Conservation (phyloP, 2,797 vertebrate species). For the Hapalemur alaotrensis region DNA sequence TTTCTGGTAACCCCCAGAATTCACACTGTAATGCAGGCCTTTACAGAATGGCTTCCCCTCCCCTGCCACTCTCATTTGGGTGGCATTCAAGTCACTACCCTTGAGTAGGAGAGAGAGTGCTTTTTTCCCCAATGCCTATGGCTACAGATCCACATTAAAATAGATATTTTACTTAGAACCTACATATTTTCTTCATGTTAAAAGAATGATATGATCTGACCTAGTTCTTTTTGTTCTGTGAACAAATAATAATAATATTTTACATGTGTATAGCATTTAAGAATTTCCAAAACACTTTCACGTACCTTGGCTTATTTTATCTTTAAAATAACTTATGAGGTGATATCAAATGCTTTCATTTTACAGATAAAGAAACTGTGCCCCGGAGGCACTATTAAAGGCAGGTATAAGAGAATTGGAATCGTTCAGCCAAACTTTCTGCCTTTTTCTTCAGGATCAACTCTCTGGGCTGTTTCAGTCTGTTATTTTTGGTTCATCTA, state of each 20-base stretch:
- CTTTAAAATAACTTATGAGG: conserved; percentile 12
- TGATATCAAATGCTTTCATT: conserved; percentile 6
- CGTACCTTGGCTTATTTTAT: not conserved
- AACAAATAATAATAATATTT: not conserved
- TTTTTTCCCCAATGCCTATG: not conserved
- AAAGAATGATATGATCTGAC: not conserved
- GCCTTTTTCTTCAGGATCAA: not conserved
- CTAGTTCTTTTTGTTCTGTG: not conserved
- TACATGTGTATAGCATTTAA: not conserved
- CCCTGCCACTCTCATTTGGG: not conserved
- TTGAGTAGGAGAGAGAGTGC: not conserved
- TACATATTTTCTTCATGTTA: not conserved
- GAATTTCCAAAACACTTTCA: conserved; percentile 10
- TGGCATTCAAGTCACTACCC: not conserved
- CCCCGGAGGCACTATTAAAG: not conserved
- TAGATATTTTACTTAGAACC: not conserved
- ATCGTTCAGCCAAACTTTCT: not conserved
- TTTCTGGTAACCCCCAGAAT: fast-evolving
- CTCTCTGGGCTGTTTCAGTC: not conserved
- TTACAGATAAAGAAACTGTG: not conserved
- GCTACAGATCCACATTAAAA: not conserved
- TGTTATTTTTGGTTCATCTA: conserved; percentile 33
- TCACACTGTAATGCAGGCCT: conserved; percentile 45
- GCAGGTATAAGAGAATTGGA: not conserved
- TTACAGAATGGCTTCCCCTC: conserved; percentile 70